A percentile compares a stretch with the other conserved stretches of the same genome.
These are phyloP conservation scores for Scylla paramamosain DNA, from an alignment of 1,140 invertebrate genomes.

Conservation along the genomic window DNA sequence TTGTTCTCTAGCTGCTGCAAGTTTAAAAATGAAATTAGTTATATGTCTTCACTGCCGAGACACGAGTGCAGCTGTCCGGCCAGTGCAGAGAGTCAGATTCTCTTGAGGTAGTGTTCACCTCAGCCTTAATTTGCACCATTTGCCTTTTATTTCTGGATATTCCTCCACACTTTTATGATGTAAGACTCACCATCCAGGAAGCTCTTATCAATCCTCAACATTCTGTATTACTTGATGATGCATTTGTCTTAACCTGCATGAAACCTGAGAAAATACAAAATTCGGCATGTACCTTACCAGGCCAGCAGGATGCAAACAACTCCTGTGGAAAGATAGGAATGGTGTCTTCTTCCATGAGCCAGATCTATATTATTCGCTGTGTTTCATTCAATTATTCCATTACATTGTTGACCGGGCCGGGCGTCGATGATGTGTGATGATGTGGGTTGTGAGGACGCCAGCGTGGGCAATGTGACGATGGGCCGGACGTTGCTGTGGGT, in stretches of 20 bases:
- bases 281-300: neutral
- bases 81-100: neutral
- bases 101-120: neutral
- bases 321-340: too few species aligned
- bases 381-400: neutral
- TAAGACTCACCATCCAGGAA: conserved; percentile 3
- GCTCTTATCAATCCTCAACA: neutral
- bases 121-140: conserved; percentile 9
- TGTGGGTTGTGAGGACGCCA: neutral
- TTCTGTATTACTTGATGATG: too few species aligned
- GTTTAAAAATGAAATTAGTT: conserved; percentile 15
- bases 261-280: neutral
- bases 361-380: too few species aligned
- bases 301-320: neutral
- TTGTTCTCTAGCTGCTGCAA: conserved; percentile 13
- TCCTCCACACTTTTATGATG: neutral
- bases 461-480: neutral
- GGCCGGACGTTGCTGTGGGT: neutral
- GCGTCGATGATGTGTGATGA: neutral
- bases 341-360: too few species aligned
- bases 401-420: neutral
- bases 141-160: conserved; percentile 7
- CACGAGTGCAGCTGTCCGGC: neutral
- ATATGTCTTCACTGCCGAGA: conserved; percentile 3
- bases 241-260: neutral